A percentile compares a stretch with the other conserved stretches of the same genome.
These are phyloP conservation scores for human DNA, from an alignment of 2,113 vertebrate genomes.

Conservation along the genomic window GRCh38 chr4:169995001-169995500, in stretches of 20 bases:
- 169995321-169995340: not conserved
- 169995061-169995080: not conserved
- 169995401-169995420: not conserved
- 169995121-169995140: not conserved
- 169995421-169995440: not conserved
- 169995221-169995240: not conserved
- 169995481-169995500: not conserved
- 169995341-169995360: not conserved
- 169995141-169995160: not conserved
- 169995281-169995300: not conserved
- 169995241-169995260: not conserved
- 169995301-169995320: fast-evolving
- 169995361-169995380: not conserved
- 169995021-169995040: not conserved
- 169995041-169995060: not conserved
- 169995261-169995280: not conserved
- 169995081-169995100: not conserved
- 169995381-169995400: not conserved
- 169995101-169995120: not conserved
- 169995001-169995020: not conserved
- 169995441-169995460: not conserved
- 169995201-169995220: not conserved
- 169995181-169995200: not conserved
- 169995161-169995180: not conserved
- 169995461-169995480: not conserved